Conservation (phyloP, 2,113 vertebrate species). For the Oceanodroma tethys region DNA sequence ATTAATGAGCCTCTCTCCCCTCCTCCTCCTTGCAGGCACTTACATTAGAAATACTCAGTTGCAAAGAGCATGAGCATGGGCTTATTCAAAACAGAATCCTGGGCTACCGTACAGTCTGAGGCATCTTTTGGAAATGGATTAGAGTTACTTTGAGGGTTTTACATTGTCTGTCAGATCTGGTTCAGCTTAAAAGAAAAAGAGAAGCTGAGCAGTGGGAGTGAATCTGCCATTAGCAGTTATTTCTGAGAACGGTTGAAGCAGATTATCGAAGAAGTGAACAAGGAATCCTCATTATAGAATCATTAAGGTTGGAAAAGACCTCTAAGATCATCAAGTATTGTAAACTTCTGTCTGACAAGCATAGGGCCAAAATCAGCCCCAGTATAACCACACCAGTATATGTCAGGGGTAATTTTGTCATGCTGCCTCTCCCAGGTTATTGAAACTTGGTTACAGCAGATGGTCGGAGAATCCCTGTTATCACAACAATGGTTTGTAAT, state of each 20-base stretch:
- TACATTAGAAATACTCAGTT: slow-evolving; percentile 50
- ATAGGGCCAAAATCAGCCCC: not conserved
- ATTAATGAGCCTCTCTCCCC: slow-evolving; percentile 32
- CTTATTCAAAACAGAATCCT: slow-evolving; percentile 66
- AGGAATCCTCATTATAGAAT: slow-evolving; percentile 23
- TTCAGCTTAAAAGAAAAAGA: slow-evolving; percentile 48
- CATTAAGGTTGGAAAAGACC: too few relatives aligned
- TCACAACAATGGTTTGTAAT: slow-evolving; percentile 29
- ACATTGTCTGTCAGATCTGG: slow-evolving; percentile 55
- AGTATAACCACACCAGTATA: not conserved
- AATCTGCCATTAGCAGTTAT: slow-evolving; percentile 46
- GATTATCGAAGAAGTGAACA: slow-evolving; percentile 27
- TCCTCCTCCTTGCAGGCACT: slow-evolving; percentile 4
- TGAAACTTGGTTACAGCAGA: not conserved
- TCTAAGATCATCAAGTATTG: too few relatives aligned
- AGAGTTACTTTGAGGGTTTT: slow-evolving; percentile 65
- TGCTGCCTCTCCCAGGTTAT: not conserved
- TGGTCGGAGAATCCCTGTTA: slow-evolving; percentile 4
- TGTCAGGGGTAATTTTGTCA: not conserved
- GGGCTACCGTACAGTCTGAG: slow-evolving; percentile 30
- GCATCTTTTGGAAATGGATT: slow-evolving; percentile 68
- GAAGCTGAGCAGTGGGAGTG: slow-evolving; percentile 30
- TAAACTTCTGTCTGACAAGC: slow-evolving; percentile 29
- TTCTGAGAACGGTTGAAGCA: slow-evolving; percentile 41
- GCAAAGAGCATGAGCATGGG: slow-evolving; percentile 31